These are phyloP conservation scores for Gryon sp. DNA, from an alignment of 1,140 invertebrate genomes.

Conservation along the genomic window DNA sequence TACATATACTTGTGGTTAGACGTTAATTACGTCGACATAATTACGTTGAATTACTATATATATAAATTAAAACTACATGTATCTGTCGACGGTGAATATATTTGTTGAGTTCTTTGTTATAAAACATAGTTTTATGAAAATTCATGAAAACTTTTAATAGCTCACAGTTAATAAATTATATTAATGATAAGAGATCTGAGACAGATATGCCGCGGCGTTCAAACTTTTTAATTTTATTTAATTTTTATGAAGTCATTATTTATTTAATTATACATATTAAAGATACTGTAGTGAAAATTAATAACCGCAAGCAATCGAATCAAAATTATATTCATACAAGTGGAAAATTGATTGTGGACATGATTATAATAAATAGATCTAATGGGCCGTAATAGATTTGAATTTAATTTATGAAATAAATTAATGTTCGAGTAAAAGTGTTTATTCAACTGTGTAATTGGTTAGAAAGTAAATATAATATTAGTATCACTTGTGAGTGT, in stretches of 20 bases:
- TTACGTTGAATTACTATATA: conserved; percentile 19
- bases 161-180: conserved; percentile 22
- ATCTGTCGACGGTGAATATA: conserved; percentile 19
- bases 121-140: conserved; percentile 25
- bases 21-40: conserved; percentile 21
- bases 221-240: background rate
- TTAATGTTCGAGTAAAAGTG: no score
- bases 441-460: no score
- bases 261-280: background rate
- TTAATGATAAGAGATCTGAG: conserved; percentile 6
- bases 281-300: no score
- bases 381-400: no score
- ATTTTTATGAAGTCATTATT: conserved; percentile 4
- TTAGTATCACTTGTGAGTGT: no score
- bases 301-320: no score
- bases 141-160: conserved; percentile 35
- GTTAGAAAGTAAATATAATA: no score
- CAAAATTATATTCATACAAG: no score
- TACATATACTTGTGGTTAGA: background rate
- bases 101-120: conserved; percentile 1
- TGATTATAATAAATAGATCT: no score
- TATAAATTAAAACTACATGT: conserved; percentile 24
- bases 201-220: conserved; percentile 8
- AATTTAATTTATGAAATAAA: no score
- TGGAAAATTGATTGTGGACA: no score